phyloP scores from a whole-genome alignment of 2,888 invertebrate species.

The Lottia gigantea region DNA sequence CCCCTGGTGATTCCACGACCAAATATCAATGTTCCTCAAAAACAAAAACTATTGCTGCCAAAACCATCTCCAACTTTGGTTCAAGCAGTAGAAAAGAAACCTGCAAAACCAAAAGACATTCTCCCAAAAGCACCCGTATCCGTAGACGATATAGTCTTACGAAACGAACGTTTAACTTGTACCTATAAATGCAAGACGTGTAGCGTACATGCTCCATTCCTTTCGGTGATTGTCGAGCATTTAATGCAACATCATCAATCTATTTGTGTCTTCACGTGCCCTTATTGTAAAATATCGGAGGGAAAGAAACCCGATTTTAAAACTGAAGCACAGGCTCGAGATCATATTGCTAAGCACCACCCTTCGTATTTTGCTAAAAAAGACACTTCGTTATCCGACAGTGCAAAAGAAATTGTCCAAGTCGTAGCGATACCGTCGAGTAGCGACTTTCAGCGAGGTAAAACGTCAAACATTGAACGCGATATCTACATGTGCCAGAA shows the following conservation, averaged over 20 bases:
- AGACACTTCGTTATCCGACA: conserved; percentile 54
- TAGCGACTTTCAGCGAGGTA: conserved; percentile 41
- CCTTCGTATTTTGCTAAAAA: conserved; percentile 50
- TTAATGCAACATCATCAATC: conserved; percentile 49
- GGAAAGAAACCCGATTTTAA: conserved; percentile 45
- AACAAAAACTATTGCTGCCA: neutral
- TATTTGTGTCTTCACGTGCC: conserved; percentile 53
- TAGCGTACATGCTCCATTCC: conserved; percentile 56
- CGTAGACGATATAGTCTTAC: conserved; percentile 19
- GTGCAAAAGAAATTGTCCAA: conserved; percentile 50
- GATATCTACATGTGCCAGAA: conserved; percentile 59
- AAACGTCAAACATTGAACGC: conserved; percentile 46
- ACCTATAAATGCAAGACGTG: conserved; percentile 58
- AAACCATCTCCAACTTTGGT: conserved; percentile 5
- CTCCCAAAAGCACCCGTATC: conserved; percentile 17
- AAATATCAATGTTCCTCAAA: neutral
- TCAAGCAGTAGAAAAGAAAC: neutral
- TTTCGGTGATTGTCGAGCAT: conserved; percentile 56
- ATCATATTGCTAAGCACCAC: conserved; percentile 51
- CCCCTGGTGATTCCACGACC: neutral
- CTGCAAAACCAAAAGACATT: conserved; percentile 3
- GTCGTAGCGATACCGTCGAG: conserved; percentile 41
- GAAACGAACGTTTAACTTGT: conserved; percentile 27
- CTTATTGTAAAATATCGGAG: conserved; percentile 51
- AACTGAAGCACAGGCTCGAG: conserved; percentile 48